Evolutionary conservation across 2,888 invertebrate species (phyloP).

Genomic region (Eristalis tenax): DNA sequence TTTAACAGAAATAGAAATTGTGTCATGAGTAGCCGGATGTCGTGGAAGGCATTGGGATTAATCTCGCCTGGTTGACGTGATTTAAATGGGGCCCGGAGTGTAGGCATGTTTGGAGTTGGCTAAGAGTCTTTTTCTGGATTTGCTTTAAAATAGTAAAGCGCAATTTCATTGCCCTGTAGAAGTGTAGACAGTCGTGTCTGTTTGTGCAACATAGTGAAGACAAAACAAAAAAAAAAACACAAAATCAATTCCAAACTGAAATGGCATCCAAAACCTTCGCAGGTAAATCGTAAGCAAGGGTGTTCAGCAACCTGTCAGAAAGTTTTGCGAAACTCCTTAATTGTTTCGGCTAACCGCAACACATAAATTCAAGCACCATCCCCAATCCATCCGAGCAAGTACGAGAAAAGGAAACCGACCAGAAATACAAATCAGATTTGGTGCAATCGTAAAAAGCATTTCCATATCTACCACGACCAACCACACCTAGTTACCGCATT

Average conservation of each 20-base stretch:
- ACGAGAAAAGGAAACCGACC: conserved; percentile 63
- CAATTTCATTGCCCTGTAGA: not conserved
- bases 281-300: conserved; percentile 55
- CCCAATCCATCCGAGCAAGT: conserved; percentile 27
- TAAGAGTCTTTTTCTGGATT: too few relatives aligned
- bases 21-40: not conserved
- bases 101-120: not conserved
- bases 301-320: conserved; percentile 73
- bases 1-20: conserved; percentile 21
- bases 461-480: conserved; percentile 69
- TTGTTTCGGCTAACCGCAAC: conserved; percentile 76
- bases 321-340: conserved; percentile 74
- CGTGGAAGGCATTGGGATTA: not conserved
- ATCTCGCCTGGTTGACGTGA: not conserved
- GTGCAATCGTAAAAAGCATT: conserved; percentile 72
- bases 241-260: not conserved
- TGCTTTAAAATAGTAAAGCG: too few relatives aligned
- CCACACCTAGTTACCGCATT: conserved; percentile 72
- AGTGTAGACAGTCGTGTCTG: not conserved
- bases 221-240: not conserved
- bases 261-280: not conserved
- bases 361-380: conserved; percentile 74
- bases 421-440: conserved; percentile 72
- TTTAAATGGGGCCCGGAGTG: not conserved
- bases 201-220: not conserved